Evolutionary conservation across 2,797 vertebrate genomes (phyloP), one percentile per base, ranked within the genome.

Genomic region (Labeo calbasu): DNA sequence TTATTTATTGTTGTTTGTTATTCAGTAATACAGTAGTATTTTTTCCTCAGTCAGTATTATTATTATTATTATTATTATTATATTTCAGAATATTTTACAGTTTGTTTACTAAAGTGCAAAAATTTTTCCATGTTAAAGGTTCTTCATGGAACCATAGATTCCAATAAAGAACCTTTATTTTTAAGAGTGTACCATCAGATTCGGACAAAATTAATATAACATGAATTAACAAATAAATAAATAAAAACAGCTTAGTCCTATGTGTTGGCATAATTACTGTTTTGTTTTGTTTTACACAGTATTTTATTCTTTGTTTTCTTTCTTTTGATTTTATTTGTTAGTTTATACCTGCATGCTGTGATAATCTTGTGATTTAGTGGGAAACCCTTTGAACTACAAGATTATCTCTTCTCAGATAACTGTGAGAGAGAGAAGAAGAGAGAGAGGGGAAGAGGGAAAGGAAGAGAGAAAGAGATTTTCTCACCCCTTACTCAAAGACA

Each of bases 381-480:
- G 21, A 69, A 40, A 40, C 32, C 63, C 3, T 79, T 40, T 68
- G 63, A 66, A 68, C 48, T 55, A 68, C 13, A 66, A 69, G 66
- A 81, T 81, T 23, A 59, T 43, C 17, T 81, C 53, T 10, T 28
- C 36, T 81, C 55, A 59, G 68, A 40, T 46, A 57, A 46, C 10
- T 23, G 36, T 50, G 50, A 75, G 50, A 75, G 25, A 55, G 66
- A 21, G 65, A 40, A 32, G 12, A 17, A n/a, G 19, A 13, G 61
- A 63, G 65, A 13, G 51, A 76, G 48, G 40, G 72, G 36, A 28
- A 57, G 51, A 76, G 11, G 25, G 48, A 73, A 25, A 2, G 15
- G 10, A 3, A 21, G 17, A n/a, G 72, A 43, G 53, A 77, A 6
- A 68, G 36, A 61, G 15, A 63, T 73, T 73, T 91, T 96, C 94